Conservation (phyloP, 2,113 vertebrate species). For the Delphinapterus leucas region DNA sequence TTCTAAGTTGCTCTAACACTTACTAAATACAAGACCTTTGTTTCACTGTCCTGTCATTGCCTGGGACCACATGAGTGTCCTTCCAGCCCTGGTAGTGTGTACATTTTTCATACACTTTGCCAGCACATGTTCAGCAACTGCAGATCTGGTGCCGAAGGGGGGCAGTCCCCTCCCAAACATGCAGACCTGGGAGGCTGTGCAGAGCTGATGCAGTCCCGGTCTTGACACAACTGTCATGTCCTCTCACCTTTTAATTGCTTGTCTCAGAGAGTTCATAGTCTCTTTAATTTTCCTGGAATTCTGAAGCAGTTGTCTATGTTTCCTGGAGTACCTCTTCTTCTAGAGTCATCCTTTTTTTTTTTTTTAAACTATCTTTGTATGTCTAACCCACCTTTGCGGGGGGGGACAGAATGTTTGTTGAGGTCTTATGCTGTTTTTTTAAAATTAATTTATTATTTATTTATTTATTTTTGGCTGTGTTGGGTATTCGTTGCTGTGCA, state of each 20-base stretch:
- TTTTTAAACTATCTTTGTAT: neutral
- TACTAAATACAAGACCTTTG: neutral
- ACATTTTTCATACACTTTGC: neutral
- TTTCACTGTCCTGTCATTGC: neutral
- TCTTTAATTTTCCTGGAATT: neutral
- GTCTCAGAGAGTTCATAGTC: neutral
- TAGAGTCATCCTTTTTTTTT: neutral
- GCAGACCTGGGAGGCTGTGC: neutral
- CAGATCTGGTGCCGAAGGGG: neutral
- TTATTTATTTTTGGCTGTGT: too few relatives aligned
- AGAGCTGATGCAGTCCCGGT: neutral
- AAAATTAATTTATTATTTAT: too few relatives aligned
- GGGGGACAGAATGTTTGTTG: neutral
- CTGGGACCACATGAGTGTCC: neutral
- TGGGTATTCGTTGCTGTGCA: too few relatives aligned
- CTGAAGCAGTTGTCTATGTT: neutral
- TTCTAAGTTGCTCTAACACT: neutral
- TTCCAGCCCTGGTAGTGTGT: neutral
- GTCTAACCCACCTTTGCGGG: neutral
- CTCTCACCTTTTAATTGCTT: neutral
- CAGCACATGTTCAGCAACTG: neutral
- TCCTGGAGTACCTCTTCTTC: neutral
- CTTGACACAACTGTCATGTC: accelerated
- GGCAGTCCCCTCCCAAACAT: too few relatives aligned
- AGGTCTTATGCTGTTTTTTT: neutral